Percentiles rank a stretch among this genome's conserved stretches.
These are phyloP conservation scores for Dinocampus coccinellae DNA, from an alignment of 2,888 invertebrate species.

Conservation along the genomic window DNA sequence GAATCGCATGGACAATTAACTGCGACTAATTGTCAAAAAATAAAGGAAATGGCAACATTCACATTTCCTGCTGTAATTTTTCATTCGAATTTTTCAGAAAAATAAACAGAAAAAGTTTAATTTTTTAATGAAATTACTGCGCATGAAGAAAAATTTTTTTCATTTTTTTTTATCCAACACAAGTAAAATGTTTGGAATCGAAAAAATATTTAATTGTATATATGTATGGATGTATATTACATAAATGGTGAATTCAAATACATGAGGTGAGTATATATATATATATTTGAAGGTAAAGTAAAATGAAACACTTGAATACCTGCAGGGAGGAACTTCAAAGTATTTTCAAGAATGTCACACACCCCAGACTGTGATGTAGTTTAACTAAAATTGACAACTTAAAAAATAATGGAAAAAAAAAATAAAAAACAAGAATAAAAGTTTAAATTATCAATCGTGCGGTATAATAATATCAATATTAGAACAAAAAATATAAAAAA, in stretches of 20 bases:
- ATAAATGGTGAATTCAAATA: not conserved
- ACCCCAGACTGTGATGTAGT: slow-evolving; percentile 16
- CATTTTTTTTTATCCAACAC: too few relatives aligned
- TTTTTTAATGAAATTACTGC: slow-evolving; percentile 2
- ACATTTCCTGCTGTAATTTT: not conserved
- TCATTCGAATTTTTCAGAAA: not conserved
- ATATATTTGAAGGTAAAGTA: not conserved
- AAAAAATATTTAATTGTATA: not conserved
- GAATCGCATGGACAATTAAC: not conserved
- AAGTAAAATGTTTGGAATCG: too few relatives aligned
- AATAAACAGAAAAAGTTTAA: not conserved
- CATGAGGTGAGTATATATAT: not conserved
- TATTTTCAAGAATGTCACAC: slow-evolving; percentile 14
- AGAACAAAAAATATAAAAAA: too few relatives aligned
- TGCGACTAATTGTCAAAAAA: not conserved
- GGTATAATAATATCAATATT: not conserved
- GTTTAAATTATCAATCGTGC: too few relatives aligned
- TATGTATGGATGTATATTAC: slow-evolving; percentile 6
- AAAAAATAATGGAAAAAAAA: not conserved
- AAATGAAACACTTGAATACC: slow-evolving; percentile 15
- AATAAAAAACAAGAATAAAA: too few relatives aligned
- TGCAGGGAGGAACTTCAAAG: slow-evolving; percentile 13
- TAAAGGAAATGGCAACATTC: not conserved
- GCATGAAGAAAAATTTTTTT: slow-evolving; percentile 9
- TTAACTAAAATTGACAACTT: slow-evolving; percentile 10